A percentile compares a stretch with the other conserved stretches of the same genome.
Evolutionary conservation across 2,888 invertebrate species (phyloP).

Genomic region (Sipha maydis): DNA sequence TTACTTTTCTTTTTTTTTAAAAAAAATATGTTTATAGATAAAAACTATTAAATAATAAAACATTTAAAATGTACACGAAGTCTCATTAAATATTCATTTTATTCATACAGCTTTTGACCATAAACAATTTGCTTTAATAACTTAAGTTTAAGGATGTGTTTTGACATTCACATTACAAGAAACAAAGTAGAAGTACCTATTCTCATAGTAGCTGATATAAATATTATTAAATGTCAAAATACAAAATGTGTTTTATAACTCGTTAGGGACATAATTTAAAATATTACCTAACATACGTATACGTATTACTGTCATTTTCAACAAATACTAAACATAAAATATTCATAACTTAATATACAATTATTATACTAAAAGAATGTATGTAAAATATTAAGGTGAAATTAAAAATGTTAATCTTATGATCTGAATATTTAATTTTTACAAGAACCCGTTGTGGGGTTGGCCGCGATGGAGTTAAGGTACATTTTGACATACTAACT

Average conservation of each 20-base stretch:
- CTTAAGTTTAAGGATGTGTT: constrained; percentile 23
- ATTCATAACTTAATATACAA: not conserved
- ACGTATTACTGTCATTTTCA: not conserved
- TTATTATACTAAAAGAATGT: not conserved
- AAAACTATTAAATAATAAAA: too few relatives aligned
- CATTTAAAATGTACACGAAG: not conserved
- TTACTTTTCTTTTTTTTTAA: too few relatives aligned
- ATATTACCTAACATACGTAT: not conserved
- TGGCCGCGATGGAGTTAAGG: too few relatives aligned
- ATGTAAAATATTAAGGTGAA: not conserved
- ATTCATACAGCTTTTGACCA: constrained; percentile 15
- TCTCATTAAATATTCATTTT: not conserved
- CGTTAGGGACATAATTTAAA: constrained; percentile 1
- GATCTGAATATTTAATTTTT: too few relatives aligned
- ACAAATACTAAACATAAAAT: not conserved
- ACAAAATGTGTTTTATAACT: constrained; percentile 26
- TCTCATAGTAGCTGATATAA: not conserved
- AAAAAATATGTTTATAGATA: too few relatives aligned
- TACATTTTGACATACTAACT: too few relatives aligned
- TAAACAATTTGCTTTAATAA: constrained; percentile 27
- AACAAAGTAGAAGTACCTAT: constrained; percentile 32
- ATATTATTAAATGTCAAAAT: constrained; percentile 44
- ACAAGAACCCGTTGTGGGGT: too few relatives aligned
- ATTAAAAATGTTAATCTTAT: too few relatives aligned
- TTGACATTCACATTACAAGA: constrained; percentile 30